These are phyloP conservation scores for Cerceris rybyensis DNA, from an alignment of 2,888 invertebrate species.

Conservation along the genomic window DNA sequence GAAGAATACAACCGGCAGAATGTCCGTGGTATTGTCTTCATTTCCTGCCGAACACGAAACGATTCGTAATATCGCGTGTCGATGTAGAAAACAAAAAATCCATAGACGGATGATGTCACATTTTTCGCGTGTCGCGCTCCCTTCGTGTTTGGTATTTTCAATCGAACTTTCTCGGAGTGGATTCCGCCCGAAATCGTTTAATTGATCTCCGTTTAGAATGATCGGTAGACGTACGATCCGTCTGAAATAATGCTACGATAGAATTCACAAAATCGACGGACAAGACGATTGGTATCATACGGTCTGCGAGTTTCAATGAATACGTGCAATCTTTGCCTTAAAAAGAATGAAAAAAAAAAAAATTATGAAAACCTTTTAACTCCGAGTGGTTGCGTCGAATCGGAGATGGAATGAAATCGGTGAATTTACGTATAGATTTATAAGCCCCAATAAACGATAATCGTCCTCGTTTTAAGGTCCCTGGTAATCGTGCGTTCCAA, in stretches of 20 bases:
- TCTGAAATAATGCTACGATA: too few relatives aligned
- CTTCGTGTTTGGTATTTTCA: too few relatives aligned
- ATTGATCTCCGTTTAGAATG: too few relatives aligned
- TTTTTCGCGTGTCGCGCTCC: too few relatives aligned
- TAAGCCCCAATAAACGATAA: neutral
- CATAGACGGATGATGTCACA: too few relatives aligned
- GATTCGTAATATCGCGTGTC: too few relatives aligned
- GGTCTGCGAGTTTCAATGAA: conserved; percentile 17
- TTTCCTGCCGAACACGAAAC: too few relatives aligned
- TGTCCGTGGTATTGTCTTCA: too few relatives aligned
- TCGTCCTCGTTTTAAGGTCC: conserved; percentile 23
- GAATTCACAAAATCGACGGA: conserved; percentile 9
- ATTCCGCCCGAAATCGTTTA: neutral
- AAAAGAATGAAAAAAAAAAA: neutral
- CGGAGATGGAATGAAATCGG: conserved; percentile 5
- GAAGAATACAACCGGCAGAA: too few relatives aligned
- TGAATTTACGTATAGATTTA: conserved; percentile 22
- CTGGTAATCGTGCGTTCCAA: conserved; percentile 39
- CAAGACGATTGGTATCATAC: conserved; percentile 5
- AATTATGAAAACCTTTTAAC: conserved; percentile 1
- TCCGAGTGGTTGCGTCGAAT: conserved; percentile 36
- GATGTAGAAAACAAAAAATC: too few relatives aligned
- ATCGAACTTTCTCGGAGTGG: too few relatives aligned
- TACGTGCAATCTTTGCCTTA: conserved; percentile 51
- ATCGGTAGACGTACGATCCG: too few relatives aligned